A percentile compares a stretch with the other conserved stretches of the same genome.
Evolutionary conservation across 2,113 vertebrate species (phyloP).

Genomic region (Empidonax alnorum): DNA sequence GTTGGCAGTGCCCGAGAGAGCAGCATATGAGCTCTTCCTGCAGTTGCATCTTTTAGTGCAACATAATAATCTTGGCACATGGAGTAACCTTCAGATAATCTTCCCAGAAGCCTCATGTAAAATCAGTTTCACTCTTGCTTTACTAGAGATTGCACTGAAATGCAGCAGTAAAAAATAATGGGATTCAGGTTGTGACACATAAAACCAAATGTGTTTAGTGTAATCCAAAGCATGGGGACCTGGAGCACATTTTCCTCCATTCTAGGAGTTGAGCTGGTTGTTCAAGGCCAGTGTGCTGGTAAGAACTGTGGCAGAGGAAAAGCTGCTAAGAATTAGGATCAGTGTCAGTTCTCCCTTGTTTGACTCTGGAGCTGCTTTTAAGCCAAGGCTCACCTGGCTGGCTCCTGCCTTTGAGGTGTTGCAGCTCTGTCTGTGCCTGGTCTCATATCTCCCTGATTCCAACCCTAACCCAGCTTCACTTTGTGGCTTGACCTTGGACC

Average conservation of each 20-base stretch:
- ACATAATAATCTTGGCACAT: not conserved
- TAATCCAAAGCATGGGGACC: not conserved
- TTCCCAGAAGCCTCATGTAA: not conserved
- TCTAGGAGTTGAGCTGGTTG: not conserved
- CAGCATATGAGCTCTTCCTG: not conserved
- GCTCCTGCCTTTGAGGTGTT: not conserved
- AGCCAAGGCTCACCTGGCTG: not conserved
- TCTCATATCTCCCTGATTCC: not conserved
- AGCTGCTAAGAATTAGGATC: not conserved
- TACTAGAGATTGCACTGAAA: not conserved
- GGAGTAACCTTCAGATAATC: not conserved
- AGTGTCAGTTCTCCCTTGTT: not conserved
- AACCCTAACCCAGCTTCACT: not conserved
- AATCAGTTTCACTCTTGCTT: not conserved
- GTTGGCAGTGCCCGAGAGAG: not conserved
- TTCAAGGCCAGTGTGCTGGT: not conserved
- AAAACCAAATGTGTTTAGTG: not conserved
- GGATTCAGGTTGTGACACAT: not conserved
- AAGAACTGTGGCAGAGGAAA: rapidly evolving
- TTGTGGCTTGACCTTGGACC: not conserved
- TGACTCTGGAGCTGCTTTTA: not conserved
- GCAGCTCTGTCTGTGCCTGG: not conserved
- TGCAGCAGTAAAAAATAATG: not conserved
- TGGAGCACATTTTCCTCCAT: not conserved
- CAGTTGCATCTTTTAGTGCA: not conserved